These are phyloP conservation scores for Poecile atricapillus DNA, from an alignment of 2,113 vertebrate species.

Conservation along the genomic window DNA sequence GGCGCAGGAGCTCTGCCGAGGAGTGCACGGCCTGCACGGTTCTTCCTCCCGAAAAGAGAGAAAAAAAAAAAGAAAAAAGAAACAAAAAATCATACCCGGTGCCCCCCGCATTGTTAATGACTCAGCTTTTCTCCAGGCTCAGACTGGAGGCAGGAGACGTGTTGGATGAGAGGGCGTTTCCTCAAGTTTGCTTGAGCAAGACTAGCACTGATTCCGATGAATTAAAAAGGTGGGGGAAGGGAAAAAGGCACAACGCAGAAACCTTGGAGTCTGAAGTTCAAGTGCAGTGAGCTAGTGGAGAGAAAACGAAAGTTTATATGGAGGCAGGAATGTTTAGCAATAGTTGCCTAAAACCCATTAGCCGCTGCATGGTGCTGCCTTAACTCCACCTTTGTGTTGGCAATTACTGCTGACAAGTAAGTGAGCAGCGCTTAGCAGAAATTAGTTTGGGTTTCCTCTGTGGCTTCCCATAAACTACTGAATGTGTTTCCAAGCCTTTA, in stretches of 20 bases:
- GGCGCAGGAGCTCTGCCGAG: too few relatives aligned
- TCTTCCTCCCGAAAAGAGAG: too few relatives aligned
- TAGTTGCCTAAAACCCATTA: background rate
- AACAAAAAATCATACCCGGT: rapidly evolving
- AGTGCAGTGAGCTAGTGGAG: background rate
- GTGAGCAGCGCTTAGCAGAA: background rate
- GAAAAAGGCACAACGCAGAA: rapidly evolving
- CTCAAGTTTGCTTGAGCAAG: rapidly evolving
- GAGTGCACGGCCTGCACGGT: rapidly evolving
- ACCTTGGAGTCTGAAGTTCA: background rate
- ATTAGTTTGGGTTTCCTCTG: constrained; percentile 36
- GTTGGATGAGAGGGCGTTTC: background rate
- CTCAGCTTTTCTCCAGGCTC: too few relatives aligned
- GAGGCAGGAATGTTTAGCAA: rapidly evolving
- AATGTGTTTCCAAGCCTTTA: background rate
- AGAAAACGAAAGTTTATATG: background rate
- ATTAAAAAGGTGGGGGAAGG: background rate
- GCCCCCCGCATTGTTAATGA: background rate
- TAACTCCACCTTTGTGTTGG: background rate
- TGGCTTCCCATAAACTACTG: background rate
- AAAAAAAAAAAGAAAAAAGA: background rate
- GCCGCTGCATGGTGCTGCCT: background rate
- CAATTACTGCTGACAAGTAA: background rate
- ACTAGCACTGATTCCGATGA: rapidly evolving
- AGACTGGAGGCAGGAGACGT: background rate